Evolutionary conservation across 2,797 vertebrate species (phyloP).

Genomic region (Erethizon dorsatum): DNA sequence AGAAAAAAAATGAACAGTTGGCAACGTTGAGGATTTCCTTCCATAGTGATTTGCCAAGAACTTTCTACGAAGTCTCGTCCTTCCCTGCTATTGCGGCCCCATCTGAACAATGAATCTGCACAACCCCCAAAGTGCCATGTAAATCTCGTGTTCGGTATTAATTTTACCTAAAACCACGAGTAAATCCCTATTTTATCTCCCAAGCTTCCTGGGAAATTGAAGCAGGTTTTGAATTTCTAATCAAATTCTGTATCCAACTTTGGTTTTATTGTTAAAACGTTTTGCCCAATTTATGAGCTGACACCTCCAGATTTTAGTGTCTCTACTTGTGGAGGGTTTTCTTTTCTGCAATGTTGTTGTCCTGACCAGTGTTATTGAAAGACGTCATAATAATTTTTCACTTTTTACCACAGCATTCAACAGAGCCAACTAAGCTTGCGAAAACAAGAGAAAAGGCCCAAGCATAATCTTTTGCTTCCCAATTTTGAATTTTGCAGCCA

Average conservation of each 20-base stretch:
- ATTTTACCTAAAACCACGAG: neutral
- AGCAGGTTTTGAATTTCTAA: constrained; percentile 47
- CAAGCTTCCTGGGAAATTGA: constrained; percentile 1
- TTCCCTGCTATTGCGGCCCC: neutral
- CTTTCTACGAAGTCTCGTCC: neutral
- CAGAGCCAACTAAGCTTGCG: neutral
- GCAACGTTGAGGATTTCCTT: constrained; percentile 2
- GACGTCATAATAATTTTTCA: constrained; percentile 2
- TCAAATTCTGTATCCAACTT: constrained; percentile 42
- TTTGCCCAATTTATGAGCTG: neutral
- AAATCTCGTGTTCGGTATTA: neutral
- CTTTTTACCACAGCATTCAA: neutral
- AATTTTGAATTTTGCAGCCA: neutral
- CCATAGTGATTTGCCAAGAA: neutral
- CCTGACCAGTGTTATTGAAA: constrained; percentile 10
- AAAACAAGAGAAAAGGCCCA: neutral
- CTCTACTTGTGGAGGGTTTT: neutral
- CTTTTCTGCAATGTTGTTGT: constrained; percentile 18
- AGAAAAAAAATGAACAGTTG: constrained; percentile 39
- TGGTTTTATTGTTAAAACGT: constrained; percentile 11
- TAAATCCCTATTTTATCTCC: neutral
- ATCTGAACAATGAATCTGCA: neutral
- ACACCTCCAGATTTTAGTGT: constrained; percentile 15
- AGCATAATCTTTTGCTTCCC: neutral
- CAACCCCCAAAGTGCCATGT: neutral